A percentile compares a stretch with the other conserved stretches of the same genome.
phyloP scores from a whole-genome alignment of 2,888 invertebrate species.

The Nezara viridula region DNA sequence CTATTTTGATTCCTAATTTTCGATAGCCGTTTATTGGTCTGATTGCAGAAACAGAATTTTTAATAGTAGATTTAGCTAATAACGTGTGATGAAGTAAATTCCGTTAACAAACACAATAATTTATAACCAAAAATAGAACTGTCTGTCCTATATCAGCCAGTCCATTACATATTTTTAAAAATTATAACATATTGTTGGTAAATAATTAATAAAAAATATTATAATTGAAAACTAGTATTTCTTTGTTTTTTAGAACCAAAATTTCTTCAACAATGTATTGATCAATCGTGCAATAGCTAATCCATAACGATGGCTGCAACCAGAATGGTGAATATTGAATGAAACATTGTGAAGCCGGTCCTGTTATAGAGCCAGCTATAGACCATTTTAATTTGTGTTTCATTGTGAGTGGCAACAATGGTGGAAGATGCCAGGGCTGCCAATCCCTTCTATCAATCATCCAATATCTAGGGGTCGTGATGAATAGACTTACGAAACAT shows the following conservation, averaged over 20 bases:
- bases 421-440: conserved; percentile 23
- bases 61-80: no score
- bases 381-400: conserved; percentile 38
- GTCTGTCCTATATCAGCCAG: no score
- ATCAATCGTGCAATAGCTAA: background rate
- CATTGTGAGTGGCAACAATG: conserved; percentile 13
- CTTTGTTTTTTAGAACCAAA: background rate
- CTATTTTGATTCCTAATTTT: no score
- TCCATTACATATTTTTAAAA: no score
- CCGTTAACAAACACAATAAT: no score
- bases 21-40: no score
- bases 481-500: conserved; percentile 15
- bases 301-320: background rate
- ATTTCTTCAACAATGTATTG: background rate
- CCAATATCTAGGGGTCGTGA: background rate
- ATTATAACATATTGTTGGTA: no score
- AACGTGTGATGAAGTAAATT: no score
- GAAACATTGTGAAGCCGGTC: background rate
- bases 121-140: no score
- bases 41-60: no score
- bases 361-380: conserved; percentile 3
- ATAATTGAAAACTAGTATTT: background rate
- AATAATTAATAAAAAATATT: no score
- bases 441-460: conserved; percentile 28
- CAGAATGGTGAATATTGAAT: conserved; percentile 22